Percentiles rank a stretch among this genome's conserved stretches.
Conservation (phyloP, 2,888 invertebrate genomes). For the Ditylenchus weischeri region DNA sequence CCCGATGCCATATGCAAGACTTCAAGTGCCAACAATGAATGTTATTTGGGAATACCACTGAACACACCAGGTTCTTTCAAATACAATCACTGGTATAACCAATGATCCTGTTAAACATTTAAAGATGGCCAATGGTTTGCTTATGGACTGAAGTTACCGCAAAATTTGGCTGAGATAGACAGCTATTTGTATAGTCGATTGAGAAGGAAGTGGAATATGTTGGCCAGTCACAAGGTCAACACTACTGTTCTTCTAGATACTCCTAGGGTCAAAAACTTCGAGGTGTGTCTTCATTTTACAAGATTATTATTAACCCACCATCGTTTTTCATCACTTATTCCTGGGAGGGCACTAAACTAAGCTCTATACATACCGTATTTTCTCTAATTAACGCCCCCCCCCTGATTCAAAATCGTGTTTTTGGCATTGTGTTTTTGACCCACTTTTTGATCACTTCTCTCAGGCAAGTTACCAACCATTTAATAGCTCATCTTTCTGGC, state of each 20-base stretch:
- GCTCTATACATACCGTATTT: background rate
- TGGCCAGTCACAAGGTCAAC: slow-evolving; percentile 65
- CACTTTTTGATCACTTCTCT: no score
- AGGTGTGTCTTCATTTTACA: slow-evolving; percentile 26
- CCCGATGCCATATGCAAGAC: slow-evolving; percentile 70
- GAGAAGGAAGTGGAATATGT: slow-evolving; percentile 65
- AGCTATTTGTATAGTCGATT: slow-evolving; percentile 69
- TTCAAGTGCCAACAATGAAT: slow-evolving; percentile 59
- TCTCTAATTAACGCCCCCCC: no score
- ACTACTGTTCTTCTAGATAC: slow-evolving; percentile 75
- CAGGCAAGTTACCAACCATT: no score
- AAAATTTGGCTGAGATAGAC: slow-evolving; percentile 71
- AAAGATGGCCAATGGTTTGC: slow-evolving; percentile 71
- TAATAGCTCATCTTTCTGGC: no score
- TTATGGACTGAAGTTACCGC: slow-evolving; percentile 68
- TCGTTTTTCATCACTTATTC: background rate
- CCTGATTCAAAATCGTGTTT: no score
- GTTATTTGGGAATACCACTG: slow-evolving; percentile 72
- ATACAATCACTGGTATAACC: background rate
- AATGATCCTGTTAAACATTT: slow-evolving; percentile 33
- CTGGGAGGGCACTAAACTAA: no score
- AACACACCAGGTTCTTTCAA: slow-evolving; percentile 66
- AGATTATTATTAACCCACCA: no score
- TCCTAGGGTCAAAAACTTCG: slow-evolving; percentile 68
- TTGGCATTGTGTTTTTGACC: no score